Conservation (phyloP, 2,113 vertebrate genomes). For the crab-eating macaque (Macaca fascicularis) region DNA sequence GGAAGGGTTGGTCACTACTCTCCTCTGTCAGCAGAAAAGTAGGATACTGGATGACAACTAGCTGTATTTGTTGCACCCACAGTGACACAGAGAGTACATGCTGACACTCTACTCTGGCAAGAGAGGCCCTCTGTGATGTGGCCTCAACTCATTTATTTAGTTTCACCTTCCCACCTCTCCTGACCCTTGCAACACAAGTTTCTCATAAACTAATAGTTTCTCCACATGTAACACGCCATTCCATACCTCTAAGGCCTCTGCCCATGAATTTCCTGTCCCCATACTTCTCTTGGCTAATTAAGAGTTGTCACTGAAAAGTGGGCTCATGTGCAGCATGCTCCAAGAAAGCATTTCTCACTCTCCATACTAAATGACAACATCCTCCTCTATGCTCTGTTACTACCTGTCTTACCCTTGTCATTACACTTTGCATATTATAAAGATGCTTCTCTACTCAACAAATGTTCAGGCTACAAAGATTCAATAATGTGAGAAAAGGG, state of each 20-base stretch:
- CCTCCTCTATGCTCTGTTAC: neutral
- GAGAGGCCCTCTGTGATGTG: neutral
- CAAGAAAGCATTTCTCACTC: neutral
- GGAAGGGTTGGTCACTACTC: neutral
- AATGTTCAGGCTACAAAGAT: neutral
- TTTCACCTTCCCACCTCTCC: neutral
- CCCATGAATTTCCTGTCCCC: neutral
- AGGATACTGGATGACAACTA: neutral
- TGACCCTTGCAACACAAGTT: neutral
- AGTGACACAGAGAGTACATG: rapidly evolving
- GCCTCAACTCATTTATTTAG: neutral
- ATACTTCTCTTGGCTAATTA: neutral
- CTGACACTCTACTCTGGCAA: neutral
- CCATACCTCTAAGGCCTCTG: neutral
- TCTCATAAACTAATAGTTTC: neutral
- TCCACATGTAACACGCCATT: neutral
- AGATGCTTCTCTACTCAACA: neutral
- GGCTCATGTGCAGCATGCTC: neutral
- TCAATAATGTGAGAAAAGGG: neutral
- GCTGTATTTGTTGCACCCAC: neutral
- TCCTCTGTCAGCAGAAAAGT: neutral
- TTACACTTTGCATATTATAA: neutral
- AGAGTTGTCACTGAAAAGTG: neutral
- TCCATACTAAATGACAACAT: neutral
- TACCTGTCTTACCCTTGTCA: neutral